A percentile compares a stretch with the other conserved stretches of the same genome.
These are phyloP conservation scores for Hirtodrosophila cameraria DNA, from an alignment of 2,888 invertebrate genomes.

Conservation along the genomic window DNA sequence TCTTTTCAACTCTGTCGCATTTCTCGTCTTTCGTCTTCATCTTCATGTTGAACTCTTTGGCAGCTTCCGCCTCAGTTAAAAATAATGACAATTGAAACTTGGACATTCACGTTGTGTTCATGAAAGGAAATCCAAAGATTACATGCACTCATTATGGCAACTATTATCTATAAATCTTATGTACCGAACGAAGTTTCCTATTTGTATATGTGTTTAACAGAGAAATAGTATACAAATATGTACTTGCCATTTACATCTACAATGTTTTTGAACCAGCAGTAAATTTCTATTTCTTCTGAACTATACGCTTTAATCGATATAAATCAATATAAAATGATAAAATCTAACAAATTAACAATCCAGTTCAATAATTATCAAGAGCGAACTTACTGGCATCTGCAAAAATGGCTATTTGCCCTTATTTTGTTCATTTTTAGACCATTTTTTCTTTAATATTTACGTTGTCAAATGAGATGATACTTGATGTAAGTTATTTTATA, in stretches of 20 bases:
- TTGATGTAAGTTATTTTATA: too few species aligned
- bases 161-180: slow-evolving; percentile 39
- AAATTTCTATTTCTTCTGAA: background rate
- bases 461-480: too few species aligned
- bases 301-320: too few species aligned
- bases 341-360: too few species aligned
- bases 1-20: slow-evolving; percentile 40
- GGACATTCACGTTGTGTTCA: slow-evolving; percentile 46
- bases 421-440: too few species aligned
- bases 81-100: slow-evolving; percentile 72
- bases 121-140: slow-evolving; percentile 51
- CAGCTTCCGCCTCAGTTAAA: slow-evolving; percentile 78
- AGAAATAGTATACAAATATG: slow-evolving; percentile 1
- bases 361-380: too few species aligned
- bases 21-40: slow-evolving; percentile 1
- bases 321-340: too few species aligned
- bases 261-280: too few species aligned
- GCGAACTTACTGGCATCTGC: too few species aligned
- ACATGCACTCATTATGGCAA: slow-evolving; percentile 52
- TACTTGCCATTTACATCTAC: too few species aligned
- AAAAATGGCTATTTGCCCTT: too few species aligned
- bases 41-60: background rate
- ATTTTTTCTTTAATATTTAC: too few species aligned
- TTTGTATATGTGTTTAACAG: slow-evolving; percentile 5
- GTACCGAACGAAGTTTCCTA: slow-evolving; percentile 20